phyloP scores from a whole-genome alignment of 2,113 vertebrate species.

The Trinectes maculatus region DNA sequence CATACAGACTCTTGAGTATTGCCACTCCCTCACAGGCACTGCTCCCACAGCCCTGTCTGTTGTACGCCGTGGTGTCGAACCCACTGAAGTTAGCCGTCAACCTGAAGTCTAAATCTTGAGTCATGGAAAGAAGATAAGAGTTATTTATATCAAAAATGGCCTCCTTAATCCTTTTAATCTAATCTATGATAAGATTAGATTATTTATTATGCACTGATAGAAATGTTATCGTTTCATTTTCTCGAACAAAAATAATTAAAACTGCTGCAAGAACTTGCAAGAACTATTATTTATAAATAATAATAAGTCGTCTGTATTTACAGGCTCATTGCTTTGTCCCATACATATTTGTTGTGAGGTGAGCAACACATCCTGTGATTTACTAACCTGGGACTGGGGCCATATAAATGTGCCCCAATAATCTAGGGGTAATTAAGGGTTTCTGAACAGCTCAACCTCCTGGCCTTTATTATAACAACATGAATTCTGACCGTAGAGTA shows the following conservation, averaged over 20 bases:
- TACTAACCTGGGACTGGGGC: no score
- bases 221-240: background rate
- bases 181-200: constrained; percentile 19
- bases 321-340: background rate
- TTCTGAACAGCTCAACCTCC: no score
- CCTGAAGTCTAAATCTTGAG: constrained; percentile 66
- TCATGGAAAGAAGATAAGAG: constrained; percentile 37
- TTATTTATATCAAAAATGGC: background rate
- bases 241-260: no score
- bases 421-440: no score
- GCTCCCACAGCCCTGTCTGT: constrained; percentile 86
- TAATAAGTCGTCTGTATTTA: background rate
- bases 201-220: background rate
- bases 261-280: no score
- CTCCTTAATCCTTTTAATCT: constrained; percentile 9
- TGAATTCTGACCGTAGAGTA: no score
- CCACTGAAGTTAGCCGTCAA: constrained; percentile 76
- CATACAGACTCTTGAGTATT: constrained; percentile 86
- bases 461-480: no score
- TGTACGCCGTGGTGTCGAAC: constrained; percentile 82
- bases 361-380: no score
- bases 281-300: background rate
- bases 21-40: constrained; percentile 94
- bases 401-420: no score
- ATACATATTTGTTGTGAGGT: background rate